A percentile compares a stretch with the other conserved stretches of the same genome.
Conservation (phyloP, 2,113 vertebrate genomes). For the Colinus virginianus region DNA sequence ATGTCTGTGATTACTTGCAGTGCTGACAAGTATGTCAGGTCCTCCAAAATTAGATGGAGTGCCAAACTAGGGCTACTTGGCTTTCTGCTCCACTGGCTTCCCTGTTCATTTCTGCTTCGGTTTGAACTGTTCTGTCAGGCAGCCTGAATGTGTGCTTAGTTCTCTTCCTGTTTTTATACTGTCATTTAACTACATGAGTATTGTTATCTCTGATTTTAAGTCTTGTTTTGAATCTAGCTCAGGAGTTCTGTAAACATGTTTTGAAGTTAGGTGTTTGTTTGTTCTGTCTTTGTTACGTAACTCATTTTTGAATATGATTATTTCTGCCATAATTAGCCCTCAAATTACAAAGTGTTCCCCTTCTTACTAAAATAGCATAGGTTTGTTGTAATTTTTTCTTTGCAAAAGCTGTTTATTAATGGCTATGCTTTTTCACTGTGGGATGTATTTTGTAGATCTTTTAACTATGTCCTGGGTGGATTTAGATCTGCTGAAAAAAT, state of each 20-base stretch:
- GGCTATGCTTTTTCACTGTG: neutral
- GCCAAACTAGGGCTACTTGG: neutral
- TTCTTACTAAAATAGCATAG: neutral
- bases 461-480: neutral
- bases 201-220: neutral
- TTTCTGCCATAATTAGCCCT: neutral
- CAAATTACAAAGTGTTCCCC: neutral
- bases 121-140: neutral
- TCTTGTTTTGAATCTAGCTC: neutral
- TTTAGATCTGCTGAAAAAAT: neutral
- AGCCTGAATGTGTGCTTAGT: neutral
- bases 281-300: neutral
- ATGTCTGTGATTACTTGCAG: neutral
- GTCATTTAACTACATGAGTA: neutral
- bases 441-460: neutral
- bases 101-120: neutral
- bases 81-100: neutral
- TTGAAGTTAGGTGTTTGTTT: neutral
- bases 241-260: neutral
- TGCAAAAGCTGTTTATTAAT: neutral
- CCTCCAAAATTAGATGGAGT: neutral
- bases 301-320: neutral
- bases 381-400: neutral
- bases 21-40: neutral
- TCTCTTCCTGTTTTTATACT: neutral